Evolutionary conservation across 2,797 vertebrate species (phyloP).

Genomic region (Craterocephalus amniculus): DNA sequence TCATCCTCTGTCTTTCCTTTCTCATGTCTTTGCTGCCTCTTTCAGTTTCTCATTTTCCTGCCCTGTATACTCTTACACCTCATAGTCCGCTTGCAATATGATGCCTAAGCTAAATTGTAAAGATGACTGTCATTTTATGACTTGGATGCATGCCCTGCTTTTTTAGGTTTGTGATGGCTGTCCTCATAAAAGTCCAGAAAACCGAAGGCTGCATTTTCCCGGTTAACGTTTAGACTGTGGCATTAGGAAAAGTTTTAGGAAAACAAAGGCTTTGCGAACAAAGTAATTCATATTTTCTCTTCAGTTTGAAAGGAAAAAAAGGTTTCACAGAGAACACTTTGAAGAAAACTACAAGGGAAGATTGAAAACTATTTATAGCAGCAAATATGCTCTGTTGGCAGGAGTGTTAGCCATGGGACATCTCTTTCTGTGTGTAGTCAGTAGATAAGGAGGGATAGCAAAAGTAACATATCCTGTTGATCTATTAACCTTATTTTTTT

Average conservation of each 20-base stretch:
- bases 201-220: background rate
- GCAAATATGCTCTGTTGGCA: constrained; percentile 61
- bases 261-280: constrained; percentile 9
- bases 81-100: constrained; percentile 24
- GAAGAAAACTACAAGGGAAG: constrained; percentile 33
- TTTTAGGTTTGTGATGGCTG: background rate
- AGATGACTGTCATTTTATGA: constrained; percentile 29
- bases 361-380: constrained; percentile 61
- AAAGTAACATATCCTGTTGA: constrained; percentile 4
- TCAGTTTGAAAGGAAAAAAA: constrained; percentile 3
- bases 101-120: constrained; percentile 28
- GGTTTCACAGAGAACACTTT: constrained; percentile 30
- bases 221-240: constrained; percentile 4
- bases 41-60: background rate
- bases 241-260: background rate
- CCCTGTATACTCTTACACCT: background rate
- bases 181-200: background rate
- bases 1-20: constrained; percentile 13
- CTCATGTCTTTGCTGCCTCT: constrained; percentile 14
- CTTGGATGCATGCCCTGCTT: background rate
- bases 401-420: constrained; percentile 50
- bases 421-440: constrained; percentile 30
- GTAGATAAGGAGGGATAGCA: no score
- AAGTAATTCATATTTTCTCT: constrained; percentile 15
- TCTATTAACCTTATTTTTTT: background rate